Conservation (phyloP, 35 echinoderm and acorn worm genomes). For the Heliocidaris erythrogramma region DNA sequence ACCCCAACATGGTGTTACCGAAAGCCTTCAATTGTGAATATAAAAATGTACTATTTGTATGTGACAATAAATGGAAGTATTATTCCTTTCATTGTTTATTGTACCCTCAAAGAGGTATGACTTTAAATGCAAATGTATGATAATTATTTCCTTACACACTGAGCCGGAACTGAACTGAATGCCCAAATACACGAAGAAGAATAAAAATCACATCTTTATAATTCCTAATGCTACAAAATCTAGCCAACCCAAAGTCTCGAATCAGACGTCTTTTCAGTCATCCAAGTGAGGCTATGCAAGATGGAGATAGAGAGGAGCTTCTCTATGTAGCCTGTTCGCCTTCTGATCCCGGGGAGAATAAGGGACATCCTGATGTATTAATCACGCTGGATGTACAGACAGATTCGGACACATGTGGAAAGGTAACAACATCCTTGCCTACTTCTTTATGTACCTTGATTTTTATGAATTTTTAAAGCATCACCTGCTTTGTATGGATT, state of each 20-base stretch:
- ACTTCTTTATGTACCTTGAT: no score
- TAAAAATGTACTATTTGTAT: no score
- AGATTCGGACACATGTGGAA: not conserved
- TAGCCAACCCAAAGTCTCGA: slow-evolving; percentile 15
- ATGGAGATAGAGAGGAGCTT: not conserved
- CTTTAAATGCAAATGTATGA: no score
- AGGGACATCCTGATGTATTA: not conserved
- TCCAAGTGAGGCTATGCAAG: slow-evolving; percentile 16
- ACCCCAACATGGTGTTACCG: no score
- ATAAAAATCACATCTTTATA: no score
- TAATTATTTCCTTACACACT: no score
- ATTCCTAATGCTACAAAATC: not conserved
- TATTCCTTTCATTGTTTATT: no score
- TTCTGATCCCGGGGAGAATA: not conserved
- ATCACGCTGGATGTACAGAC: not conserved
- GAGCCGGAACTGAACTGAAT: not conserved
- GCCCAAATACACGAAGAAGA: not conserved
- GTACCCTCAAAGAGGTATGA: no score
- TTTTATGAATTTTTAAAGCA: no score
- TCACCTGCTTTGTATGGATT: no score
- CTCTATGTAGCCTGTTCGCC: slow-evolving; percentile 18
- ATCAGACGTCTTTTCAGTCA: slow-evolving; percentile 16
- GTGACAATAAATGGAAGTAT: no score
- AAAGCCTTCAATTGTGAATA: no score
- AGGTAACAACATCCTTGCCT: not conserved